Conservation (phyloP, 2,797 vertebrate genomes). For the Clarias platycephalus region DNA sequence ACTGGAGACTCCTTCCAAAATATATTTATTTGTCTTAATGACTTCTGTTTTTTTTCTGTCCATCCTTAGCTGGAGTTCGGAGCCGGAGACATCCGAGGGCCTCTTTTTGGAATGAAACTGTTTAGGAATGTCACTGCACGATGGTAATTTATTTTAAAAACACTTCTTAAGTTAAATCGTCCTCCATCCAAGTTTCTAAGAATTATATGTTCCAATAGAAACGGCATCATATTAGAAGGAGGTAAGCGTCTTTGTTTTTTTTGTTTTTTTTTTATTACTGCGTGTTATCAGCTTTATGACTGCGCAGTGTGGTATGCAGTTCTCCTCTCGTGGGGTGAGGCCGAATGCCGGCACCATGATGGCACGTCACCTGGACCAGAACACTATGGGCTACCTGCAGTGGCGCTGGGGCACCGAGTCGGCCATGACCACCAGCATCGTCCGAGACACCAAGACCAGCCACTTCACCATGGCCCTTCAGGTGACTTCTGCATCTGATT, state of each 20-base stretch:
- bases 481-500: conserved; percentile 65
- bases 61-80: conserved; percentile 87
- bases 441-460: conserved; percentile 93
- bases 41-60: neutral
- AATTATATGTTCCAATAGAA: neutral
- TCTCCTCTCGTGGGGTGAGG: conserved; percentile 85
- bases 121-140: conserved; percentile 91
- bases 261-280: neutral
- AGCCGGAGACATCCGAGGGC: conserved; percentile 93
- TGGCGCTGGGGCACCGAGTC: conserved; percentile 96
- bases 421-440: conserved; percentile 94
- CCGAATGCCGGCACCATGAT: conserved; percentile 88
- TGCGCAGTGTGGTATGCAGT: conserved; percentile 91
- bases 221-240: neutral
- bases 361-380: conserved; percentile 92
- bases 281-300: conserved; percentile 84
- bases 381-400: conserved; percentile 96
- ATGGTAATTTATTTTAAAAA: conserved; percentile 71
- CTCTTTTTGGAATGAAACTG: conserved; percentile 89
- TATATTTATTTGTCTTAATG: neutral
- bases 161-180: neutral
- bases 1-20: neutral
- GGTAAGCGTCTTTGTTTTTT: neutral
- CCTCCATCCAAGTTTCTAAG: too few relatives aligned
- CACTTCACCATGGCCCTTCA: conserved; percentile 91